Conservation (phyloP, 2,888 invertebrate species). For the Yponomeuta evonymella region DNA sequence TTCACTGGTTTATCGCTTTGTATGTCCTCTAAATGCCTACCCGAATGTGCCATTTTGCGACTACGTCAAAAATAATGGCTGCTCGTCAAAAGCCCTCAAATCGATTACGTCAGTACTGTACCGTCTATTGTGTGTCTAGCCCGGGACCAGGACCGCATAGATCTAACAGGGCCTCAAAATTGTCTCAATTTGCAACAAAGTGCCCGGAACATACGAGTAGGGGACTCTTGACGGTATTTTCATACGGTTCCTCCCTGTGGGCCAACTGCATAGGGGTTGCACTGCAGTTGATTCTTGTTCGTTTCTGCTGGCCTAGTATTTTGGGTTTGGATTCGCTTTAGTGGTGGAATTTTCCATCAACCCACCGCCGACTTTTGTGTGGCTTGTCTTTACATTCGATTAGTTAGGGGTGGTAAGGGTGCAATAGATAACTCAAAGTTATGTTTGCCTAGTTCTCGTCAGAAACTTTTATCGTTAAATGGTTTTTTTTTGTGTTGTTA, state of each 20-base stretch:
- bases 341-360: not conserved
- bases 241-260: constrained; percentile 6
- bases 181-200: constrained; percentile 56
- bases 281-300: constrained; percentile 42
- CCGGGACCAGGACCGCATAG: not conserved
- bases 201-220: constrained; percentile 36
- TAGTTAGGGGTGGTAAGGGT: too few relatives aligned
- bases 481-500: too few relatives aligned
- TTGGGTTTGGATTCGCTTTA: not conserved
- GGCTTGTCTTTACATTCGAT: too few relatives aligned
- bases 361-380: too few relatives aligned
- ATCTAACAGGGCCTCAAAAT: constrained; percentile 29
- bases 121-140: constrained; percentile 10
- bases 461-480: too few relatives aligned
- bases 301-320: constrained; percentile 29
- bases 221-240: constrained; percentile 38
- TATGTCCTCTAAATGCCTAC: too few relatives aligned
- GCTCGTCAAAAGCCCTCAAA: not conserved
- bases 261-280: constrained; percentile 15
- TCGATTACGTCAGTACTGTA: constrained; percentile 17
- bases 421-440: too few relatives aligned
- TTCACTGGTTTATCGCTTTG: not conserved
- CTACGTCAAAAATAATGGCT: not conserved
- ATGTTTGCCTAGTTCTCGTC: not conserved
- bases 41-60: not conserved